Evolutionary conservation across 2,113 vertebrate species (phyloP), one percentile per base, ranked within the genome.

Genomic region (Mirza zaza): DNA sequence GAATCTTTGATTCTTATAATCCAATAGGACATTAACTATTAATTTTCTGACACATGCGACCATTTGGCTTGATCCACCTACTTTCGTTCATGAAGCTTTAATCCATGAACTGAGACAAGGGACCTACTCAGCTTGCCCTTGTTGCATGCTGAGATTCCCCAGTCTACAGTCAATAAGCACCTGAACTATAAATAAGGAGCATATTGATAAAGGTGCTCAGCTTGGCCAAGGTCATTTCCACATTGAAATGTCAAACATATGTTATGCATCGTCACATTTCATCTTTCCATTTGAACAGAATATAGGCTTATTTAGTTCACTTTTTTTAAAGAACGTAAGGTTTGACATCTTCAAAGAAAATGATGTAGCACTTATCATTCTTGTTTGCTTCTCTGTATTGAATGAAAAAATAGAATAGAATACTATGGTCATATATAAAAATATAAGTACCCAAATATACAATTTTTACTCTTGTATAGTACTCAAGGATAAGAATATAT

Each of bases 1-100:
- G 52, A 73, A 59, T 12, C 27, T 90, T 79, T 95, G 14, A 91
- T 76, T 91, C 92, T 71, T 97, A 77, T 68, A 52, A 86, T 55
- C 39, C 65, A 93, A 82, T 42, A 89, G 39, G 39, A 48, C 39
- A 76, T 90, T 91, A 88, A 87, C 32, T 71, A 68, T 91, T 93
- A 61, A 76, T 65, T 97, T 77, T 76, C 80, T 21, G 34, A 83
- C 95, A 94, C 11, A 75, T 25, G 42, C 18, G 27, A 70, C 42
- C 13, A 55, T 67, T 76, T 87, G 25, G 20, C 76, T 83, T 93
- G 63, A 55, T 61, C 59, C 61, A 84, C 61, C n/a, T 87, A 39
- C 29, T 92, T 84, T 34, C 45, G 84, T 88, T 94, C 32, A 42
- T 71, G 36, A 87, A 76, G 10, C 6, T 81, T 81, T 96, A 90